Evolutionary conservation across 2,797 vertebrate genomes (phyloP).

Genomic region (Fratercula arctica): DNA sequence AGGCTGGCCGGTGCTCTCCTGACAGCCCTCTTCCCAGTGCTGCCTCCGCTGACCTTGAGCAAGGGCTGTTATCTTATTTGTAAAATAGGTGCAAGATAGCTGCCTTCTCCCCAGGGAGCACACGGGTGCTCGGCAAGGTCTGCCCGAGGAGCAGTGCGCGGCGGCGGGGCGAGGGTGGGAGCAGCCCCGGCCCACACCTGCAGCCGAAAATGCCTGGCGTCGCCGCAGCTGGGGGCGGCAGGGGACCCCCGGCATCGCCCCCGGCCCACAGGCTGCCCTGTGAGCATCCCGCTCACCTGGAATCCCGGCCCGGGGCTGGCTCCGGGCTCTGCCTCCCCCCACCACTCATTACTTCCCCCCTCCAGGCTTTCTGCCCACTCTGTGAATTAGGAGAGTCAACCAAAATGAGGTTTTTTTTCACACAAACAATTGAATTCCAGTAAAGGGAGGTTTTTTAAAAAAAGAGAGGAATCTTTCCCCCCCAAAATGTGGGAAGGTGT

Average conservation of each 20-base stretch:
- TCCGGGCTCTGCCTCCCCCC: not conserved
- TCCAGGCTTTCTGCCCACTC: not conserved
- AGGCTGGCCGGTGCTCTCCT: not conserved
- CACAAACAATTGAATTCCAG: not conserved
- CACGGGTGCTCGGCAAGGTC: not conserved
- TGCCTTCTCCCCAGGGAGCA: not conserved
- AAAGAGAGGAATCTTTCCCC: not conserved
- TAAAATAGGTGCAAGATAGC: conserved; percentile 4
- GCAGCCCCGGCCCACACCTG: not conserved
- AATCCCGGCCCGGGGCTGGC: not conserved
- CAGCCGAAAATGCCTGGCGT: not conserved
- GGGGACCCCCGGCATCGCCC: not conserved
- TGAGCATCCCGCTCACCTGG: not conserved
- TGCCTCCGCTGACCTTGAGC: conserved; percentile 26
- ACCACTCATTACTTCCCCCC: not conserved
- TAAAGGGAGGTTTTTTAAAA: not conserved
- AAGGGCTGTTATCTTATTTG: conserved; percentile 33
- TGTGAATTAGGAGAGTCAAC: not conserved
- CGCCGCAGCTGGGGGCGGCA: not conserved
- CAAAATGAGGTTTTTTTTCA: rapidly evolving
- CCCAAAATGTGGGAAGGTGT: not conserved
- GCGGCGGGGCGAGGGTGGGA: not conserved
- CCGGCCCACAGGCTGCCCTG: not conserved
- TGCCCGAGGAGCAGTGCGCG: not conserved
- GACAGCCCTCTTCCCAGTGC: not conserved